phyloP scores from a whole-genome alignment of 2,113 vertebrate species.

The Malurus cyaneus region DNA sequence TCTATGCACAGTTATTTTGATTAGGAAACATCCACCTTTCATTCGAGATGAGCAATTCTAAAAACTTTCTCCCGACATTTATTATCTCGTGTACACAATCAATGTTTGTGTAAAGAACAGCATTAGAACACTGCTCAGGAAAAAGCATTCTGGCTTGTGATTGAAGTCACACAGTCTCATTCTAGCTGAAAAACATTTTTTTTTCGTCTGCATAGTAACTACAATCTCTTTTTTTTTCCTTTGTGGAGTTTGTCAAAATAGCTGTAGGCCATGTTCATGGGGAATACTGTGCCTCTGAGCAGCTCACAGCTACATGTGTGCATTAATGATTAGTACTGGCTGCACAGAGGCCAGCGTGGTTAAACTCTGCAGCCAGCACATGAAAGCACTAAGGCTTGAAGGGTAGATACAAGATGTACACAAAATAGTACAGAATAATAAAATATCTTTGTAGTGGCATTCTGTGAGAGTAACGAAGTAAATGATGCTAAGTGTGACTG shows the following conservation, averaged over 20 bases:
- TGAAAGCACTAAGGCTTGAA: neutral
- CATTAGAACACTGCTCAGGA: neutral
- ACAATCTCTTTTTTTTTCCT: neutral
- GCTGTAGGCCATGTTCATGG: neutral
- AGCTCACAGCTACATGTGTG: neutral
- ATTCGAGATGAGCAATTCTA: conserved; percentile 20
- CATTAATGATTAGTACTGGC: neutral
- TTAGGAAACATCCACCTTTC: conserved; percentile 51
- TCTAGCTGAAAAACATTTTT: neutral
- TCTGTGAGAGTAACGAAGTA: conserved; percentile 5
- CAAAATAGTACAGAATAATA: neutral
- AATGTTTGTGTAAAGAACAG: neutral
- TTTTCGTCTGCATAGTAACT: neutral
- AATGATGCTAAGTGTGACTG: neutral
- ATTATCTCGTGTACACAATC: neutral
- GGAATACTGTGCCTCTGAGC: neutral
- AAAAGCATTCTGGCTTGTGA: neutral
- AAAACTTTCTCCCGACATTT: conserved; percentile 12
- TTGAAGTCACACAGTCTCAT: neutral
- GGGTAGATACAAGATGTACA: neutral
- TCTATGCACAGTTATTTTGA: conserved; percentile 22
- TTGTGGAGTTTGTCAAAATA: neutral
- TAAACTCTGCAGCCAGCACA: neutral
- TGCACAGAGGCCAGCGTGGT: neutral
- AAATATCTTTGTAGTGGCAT: neutral